phyloP scores from a whole-genome alignment of 2,797 vertebrate genomes.

The Galagoides demidoff region DNA sequence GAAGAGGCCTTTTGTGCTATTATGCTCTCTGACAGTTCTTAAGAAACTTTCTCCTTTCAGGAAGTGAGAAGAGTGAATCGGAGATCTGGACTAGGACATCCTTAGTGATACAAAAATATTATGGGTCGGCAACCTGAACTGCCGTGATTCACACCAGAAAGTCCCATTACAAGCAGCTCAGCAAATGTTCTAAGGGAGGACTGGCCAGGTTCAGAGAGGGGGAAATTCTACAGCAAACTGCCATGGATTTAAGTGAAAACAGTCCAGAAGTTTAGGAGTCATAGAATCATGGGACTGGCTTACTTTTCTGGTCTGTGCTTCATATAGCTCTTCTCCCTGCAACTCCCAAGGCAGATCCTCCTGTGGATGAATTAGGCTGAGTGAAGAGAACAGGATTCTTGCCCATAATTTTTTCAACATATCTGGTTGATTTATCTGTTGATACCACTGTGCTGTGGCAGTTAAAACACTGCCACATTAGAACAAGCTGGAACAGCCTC shows the following conservation, averaged over 20 bases:
- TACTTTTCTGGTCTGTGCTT: conserved; percentile 57
- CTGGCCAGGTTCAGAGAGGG: conserved; percentile 63
- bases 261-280: conserved; percentile 67
- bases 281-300: conserved; percentile 37
- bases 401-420: conserved; percentile 77
- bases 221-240: conserved; percentile 67
- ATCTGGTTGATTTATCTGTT: conserved; percentile 83
- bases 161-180: conserved; percentile 75
- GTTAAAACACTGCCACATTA: conserved; percentile 80
- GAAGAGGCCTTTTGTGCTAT: neutral
- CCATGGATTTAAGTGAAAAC: conserved; percentile 75
- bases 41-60: conserved; percentile 73
- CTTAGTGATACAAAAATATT: conserved; percentile 86
- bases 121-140: conserved; percentile 81
- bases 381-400: conserved; percentile 79
- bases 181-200: conserved; percentile 68
- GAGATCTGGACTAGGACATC: conserved; percentile 79
- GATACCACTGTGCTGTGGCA: conserved; percentile 82
- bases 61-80: conserved; percentile 77
- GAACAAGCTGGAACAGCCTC: conserved; percentile 83
- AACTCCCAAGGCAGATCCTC: conserved; percentile 74
- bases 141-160: conserved; percentile 83
- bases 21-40: neutral
- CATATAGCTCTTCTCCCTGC: conserved; percentile 57
- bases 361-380: conserved; percentile 67